Conservation (phyloP, 1,140 invertebrate species). For the Zophobas atratus region DNA sequence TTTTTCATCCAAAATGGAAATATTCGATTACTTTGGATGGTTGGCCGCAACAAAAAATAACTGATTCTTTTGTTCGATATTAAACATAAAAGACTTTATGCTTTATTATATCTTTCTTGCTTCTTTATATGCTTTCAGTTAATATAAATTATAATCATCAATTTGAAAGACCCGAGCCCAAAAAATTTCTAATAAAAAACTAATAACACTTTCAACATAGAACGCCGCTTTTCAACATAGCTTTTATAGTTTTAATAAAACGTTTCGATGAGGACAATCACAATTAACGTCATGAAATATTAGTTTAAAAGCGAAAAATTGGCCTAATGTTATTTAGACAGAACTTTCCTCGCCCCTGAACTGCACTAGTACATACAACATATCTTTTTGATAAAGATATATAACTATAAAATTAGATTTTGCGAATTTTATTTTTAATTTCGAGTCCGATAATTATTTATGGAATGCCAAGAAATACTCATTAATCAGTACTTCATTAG, state of each 20-base stretch:
- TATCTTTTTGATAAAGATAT: too few relatives aligned
- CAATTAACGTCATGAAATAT: background rate
- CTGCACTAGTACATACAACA: too few relatives aligned
- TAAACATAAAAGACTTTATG: conserved; percentile 40
- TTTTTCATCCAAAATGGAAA: conserved; percentile 47
- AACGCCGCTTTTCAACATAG: background rate
- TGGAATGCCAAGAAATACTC: too few relatives aligned
- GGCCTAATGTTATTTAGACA: background rate
- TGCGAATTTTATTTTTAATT: too few relatives aligned
- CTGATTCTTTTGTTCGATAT: conserved; percentile 33
- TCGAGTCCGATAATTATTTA: too few relatives aligned
- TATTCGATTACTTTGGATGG: conserved; percentile 45
- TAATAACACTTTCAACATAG: conserved; percentile 4
- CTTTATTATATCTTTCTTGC: conserved; percentile 36
- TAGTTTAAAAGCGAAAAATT: background rate
- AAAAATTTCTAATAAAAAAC: conserved; percentile 32
- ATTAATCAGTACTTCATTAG: too few relatives aligned
- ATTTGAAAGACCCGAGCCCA: background rate
- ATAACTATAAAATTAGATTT: too few relatives aligned
- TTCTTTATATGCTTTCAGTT: conserved; percentile 29
- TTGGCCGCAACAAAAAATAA: conserved; percentile 45
- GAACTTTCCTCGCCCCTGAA: background rate
- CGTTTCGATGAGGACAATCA: background rate
- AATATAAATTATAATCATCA: conserved; percentile 32
- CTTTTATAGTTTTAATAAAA: background rate